Base-by-base conservation (phyloP, 1,140 invertebrate genomes). In the Calycopis cecrops region DNA sequence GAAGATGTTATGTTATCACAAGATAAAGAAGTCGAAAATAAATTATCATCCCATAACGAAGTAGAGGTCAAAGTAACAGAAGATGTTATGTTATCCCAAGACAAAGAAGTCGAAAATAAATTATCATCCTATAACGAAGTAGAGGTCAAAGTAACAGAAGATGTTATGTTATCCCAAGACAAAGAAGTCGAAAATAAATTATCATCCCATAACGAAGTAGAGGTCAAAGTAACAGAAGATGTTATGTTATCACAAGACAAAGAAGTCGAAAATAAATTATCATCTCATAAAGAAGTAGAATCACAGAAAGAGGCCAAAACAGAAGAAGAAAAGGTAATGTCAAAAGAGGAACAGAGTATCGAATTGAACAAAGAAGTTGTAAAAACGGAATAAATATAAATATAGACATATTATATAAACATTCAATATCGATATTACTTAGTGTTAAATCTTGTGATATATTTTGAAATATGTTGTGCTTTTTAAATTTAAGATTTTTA, bases 201-300 rank as follows among this genome's bases (percentile, higher is more conserved):
- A n/a, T 8, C 38, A 11, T 40, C 38, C 9, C 12, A n/a, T 14
- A 40, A 40, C 12, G n/a, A 40, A 40, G n/a, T n/a, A n/a, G n/a
- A n/a, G n/a, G 21, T 3, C 6, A 28, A 28, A 44, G 1, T 7
- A 1, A 44, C 3, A 1, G 3, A 44, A 14, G 17, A 17, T 16
- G 52, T 65, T 38, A 35, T 28, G 37, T 18, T 40, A 8, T 73
- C 35, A 3, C 54, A 42, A 35, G 50, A 52, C 3, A 62, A 57
- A 40, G 12, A 38, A 34, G 21, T 35, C 38, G 54, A 51, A 35
- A 12, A 34, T 44, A 47, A 37, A 14, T 14, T 16, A 14, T 8
- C 14, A 7, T 44, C 12, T 8, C 16, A n/a, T 16, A 44, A 44
- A 16, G 9, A 44, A 44, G 21, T 28, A 2, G 21, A 28, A 28